Base-by-base conservation (phyloP, 2,797 vertebrate species). In the Lacerta bilineata region DNA sequence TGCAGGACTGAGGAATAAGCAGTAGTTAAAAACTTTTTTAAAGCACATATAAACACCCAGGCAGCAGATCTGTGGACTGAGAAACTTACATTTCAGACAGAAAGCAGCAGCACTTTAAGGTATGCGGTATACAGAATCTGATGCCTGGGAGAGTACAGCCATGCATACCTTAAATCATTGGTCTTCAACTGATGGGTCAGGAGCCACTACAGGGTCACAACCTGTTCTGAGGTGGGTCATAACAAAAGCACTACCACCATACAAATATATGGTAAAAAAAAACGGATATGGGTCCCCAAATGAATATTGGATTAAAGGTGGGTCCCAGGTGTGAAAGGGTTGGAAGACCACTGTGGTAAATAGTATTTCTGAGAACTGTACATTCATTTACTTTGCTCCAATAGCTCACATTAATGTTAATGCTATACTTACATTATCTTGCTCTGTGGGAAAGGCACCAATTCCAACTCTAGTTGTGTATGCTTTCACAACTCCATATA, bases 381-480 rank as follows among this genome's bases (percentile, higher is more conserved):
- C 41, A 79, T 27, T 64, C 36, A 80, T 17, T 89, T 93, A 77
- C 76, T 0, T 46, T 68, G n/a, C 46, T 3, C 11, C 27, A 72
- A 27, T 3, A 17, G 72, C 68, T 74, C 6, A 79, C 20, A 18
- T 77, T 87, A 59, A 66, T 46, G 76, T 81, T 83, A 80, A 87
- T 64, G 41, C 0, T 61, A 41, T 9, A 93, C 98, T 98, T 97
- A 99, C 99, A 3, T 99, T 99, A 90, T 94, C 95, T 96, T 99
- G 99, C 88, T 99, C 99, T 5, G 99, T 98, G 83, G 99, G 99
- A 96, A 99, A 99, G 82, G 98, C 98, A 84, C 99, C 99, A 0
- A 99, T 99, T 90, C 99, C 99, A 93, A 99, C 99, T 95, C 99
- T 96, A 3, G 99, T 99, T 61, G 99, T 99, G 88, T 99, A 99